phyloP scores from a whole-genome alignment of 2,113 vertebrate genomes.

The Dunckerocampus dactyliophorus region DNA sequence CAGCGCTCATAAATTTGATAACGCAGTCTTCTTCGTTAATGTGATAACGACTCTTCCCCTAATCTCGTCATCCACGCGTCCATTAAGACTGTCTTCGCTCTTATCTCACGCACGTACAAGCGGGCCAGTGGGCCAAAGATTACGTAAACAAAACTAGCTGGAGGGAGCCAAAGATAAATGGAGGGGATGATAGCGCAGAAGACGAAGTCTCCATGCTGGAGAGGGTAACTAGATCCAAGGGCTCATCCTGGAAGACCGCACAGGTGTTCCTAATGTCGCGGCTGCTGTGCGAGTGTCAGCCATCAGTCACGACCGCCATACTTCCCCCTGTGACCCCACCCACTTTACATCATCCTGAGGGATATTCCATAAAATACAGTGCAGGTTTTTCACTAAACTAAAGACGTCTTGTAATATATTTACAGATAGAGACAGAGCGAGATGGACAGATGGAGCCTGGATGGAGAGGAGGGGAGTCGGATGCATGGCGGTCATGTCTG shows the following conservation, averaged over 20 bases:
- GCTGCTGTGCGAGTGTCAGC: slow-evolving; percentile 1
- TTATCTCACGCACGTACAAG: slow-evolving; percentile 42
- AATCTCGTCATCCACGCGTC: neutral
- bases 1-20: slow-evolving; percentile 57
- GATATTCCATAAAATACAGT: slow-evolving; percentile 30
- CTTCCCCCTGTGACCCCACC: slow-evolving; percentile 6
- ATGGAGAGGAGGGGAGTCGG: slow-evolving; percentile 29
- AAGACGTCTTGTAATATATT: slow-evolving; percentile 39
- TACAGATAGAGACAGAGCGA: slow-evolving; percentile 29
- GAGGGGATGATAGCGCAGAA: slow-evolving; percentile 7
- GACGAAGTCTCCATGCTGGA: neutral
- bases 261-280: neutral
- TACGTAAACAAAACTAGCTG: slow-evolving; percentile 4
- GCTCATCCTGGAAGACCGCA: neutral
- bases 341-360: slow-evolving; percentile 36
- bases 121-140: slow-evolving; percentile 13
- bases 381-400: slow-evolving; percentile 20
- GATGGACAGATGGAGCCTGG: slow-evolving; percentile 47
- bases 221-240: neutral
- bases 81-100: slow-evolving; percentile 23
- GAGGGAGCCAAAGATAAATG: slow-evolving; percentile 1
- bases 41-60: slow-evolving; percentile 15
- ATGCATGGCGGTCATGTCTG: slow-evolving; percentile 38
- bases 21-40: slow-evolving; percentile 46
- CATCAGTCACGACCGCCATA: neutral